Conservation (phyloP, 2,888 invertebrate species). For the Gonocerus acuteangulatus region DNA sequence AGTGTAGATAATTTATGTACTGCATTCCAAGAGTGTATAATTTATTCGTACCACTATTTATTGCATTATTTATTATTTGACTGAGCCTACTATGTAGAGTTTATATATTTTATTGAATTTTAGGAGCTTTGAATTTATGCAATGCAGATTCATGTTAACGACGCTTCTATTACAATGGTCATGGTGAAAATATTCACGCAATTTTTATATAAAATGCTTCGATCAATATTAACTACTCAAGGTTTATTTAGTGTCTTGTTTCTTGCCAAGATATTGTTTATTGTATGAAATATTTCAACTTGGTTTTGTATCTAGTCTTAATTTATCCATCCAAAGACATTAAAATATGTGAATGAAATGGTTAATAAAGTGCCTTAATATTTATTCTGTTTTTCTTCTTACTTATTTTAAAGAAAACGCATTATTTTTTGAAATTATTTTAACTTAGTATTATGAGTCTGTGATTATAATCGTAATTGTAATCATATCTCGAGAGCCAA, state of each 20-base stretch:
- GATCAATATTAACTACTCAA: no score
- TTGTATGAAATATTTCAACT: background rate
- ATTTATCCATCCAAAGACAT: constrained; percentile 23
- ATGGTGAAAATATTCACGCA: no score
- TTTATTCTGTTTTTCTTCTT: background rate
- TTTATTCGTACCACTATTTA: constrained; percentile 13
- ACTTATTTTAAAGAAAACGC: no score
- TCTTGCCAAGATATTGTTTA: no score
- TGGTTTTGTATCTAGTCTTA: constrained; percentile 20
- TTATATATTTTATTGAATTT: background rate
- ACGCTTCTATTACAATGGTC: no score
- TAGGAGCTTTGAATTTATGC: background rate
- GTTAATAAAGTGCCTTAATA: constrained; percentile 21
- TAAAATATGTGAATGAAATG: background rate
- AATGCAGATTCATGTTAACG: no score
- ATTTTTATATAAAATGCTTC: no score
- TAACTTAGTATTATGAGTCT: no score
- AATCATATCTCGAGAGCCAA: no score
- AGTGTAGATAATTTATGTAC: constrained; percentile 10
- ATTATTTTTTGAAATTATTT: no score
- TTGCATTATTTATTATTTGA: constrained; percentile 16
- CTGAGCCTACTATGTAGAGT: background rate
- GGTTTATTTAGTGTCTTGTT: no score
- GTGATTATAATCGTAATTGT: no score
- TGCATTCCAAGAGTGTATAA: constrained; percentile 24